Conservation (phyloP, 2,888 invertebrate genomes). For the Agriopis aurantiaria region DNA sequence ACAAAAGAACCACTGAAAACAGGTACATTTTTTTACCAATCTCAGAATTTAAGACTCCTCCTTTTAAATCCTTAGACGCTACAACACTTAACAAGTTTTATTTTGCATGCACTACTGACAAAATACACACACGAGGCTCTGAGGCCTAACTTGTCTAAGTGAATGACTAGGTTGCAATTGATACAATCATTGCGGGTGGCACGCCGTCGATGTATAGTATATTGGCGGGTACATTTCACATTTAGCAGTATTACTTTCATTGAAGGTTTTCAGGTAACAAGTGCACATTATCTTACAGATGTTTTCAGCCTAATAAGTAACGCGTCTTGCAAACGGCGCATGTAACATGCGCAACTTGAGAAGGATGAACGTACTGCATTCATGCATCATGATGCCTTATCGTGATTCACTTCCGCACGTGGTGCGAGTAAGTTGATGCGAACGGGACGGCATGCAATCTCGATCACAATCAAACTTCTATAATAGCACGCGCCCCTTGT, state of each 20-base stretch:
- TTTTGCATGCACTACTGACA: constrained; percentile 81
- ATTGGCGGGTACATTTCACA: constrained; percentile 49
- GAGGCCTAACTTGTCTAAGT: constrained; percentile 75
- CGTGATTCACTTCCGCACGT: no score
- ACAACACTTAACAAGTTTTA: constrained; percentile 84
- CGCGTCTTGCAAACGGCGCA: no score
- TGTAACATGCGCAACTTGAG: no score
- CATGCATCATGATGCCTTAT: no score
- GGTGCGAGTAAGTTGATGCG: no score
- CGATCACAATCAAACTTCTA: no score
- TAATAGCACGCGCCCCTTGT: no score
- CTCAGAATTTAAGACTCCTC: constrained; percentile 79
- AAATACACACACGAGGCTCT: constrained; percentile 65
- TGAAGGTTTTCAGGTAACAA: constrained; percentile 34
- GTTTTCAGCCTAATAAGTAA: not conserved
- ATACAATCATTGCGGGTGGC: constrained; percentile 58
- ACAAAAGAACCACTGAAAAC: constrained; percentile 86
- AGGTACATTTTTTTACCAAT: constrained; percentile 84
- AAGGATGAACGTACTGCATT: no score
- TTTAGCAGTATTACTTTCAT: constrained; percentile 51
- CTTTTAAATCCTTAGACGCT: constrained; percentile 83
- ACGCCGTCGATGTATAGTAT: constrained; percentile 37
- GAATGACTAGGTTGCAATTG: constrained; percentile 85
- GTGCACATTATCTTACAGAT: constrained; percentile 42
- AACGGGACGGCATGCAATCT: no score